These are phyloP conservation scores for Vicugna pacos DNA, from an alignment of 2,113 vertebrate genomes.

Conservation along the genomic window DNA sequence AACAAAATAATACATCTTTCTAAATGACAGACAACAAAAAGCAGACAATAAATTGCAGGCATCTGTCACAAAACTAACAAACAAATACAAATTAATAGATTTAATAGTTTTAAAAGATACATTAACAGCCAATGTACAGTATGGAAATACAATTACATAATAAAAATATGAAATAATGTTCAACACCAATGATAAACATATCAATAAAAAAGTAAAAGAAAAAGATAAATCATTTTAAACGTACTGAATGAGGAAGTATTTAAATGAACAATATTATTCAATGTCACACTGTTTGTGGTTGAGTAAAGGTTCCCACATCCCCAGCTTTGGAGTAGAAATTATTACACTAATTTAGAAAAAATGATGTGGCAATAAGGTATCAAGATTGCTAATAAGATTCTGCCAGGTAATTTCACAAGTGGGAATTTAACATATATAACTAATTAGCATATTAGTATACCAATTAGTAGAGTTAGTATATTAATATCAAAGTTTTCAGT, in stretches of 20 bases:
- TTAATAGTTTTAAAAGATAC: not conserved
- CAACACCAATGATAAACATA: not conserved
- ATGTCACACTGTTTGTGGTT: not conserved
- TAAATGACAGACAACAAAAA: not conserved
- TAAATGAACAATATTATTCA: not conserved
- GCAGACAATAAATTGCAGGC: not conserved
- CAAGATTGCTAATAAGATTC: not conserved
- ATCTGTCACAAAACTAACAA: not conserved
- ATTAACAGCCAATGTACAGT: not conserved
- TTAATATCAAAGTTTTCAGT: not conserved
- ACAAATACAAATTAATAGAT: not conserved
- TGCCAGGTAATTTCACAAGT: not conserved
- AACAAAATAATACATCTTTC: not conserved
- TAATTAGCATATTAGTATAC: not conserved
- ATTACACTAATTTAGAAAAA: not conserved
- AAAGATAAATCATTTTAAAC: not conserved
- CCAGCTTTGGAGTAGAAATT: not conserved
- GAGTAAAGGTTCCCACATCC: not conserved
- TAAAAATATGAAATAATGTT: not conserved
- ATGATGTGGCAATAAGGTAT: not conserved
- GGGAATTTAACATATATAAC: not conserved
- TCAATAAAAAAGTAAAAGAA: not conserved
- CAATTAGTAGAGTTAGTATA: not conserved
- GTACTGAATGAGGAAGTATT: not conserved
- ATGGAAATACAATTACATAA: not conserved